Conservation (phyloP, 2,113 vertebrate species). For the Eptesicus fuscus region DNA sequence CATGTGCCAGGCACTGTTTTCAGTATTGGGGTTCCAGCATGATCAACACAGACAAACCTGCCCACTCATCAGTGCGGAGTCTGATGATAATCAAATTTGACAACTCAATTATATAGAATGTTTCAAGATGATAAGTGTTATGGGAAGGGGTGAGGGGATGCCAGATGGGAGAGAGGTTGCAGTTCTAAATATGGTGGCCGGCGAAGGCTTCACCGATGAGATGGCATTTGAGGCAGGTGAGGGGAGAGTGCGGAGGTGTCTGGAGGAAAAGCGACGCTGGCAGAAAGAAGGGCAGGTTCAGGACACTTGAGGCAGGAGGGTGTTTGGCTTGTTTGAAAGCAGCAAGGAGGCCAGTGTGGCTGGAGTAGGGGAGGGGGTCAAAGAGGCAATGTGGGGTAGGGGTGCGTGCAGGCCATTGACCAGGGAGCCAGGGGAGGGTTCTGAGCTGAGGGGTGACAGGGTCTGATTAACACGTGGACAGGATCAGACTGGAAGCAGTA, state of each 20-base stretch:
- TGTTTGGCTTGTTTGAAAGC: background rate
- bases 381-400: background rate
- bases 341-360: background rate
- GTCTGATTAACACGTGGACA: background rate
- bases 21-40: background rate
- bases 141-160: background rate
- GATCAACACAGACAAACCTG: background rate
- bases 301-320: background rate
- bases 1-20: background rate
- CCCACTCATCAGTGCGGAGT: background rate
- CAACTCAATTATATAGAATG: background rate
- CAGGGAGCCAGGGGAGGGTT: background rate
- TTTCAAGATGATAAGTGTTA: slow-evolving; percentile 9
- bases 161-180: accelerated
- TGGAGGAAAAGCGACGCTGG: background rate
- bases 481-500: background rate
- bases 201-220: background rate
- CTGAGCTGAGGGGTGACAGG: background rate
- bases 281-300: background rate
- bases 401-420: accelerated
- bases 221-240: background rate
- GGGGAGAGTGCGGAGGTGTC: background rate
- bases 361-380: background rate
- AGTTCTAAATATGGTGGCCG: background rate
- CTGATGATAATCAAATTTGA: background rate